These are phyloP conservation scores for Himalopsyche japonica DNA, from an alignment of 2,888 invertebrate species.

Conservation along the genomic window DNA sequence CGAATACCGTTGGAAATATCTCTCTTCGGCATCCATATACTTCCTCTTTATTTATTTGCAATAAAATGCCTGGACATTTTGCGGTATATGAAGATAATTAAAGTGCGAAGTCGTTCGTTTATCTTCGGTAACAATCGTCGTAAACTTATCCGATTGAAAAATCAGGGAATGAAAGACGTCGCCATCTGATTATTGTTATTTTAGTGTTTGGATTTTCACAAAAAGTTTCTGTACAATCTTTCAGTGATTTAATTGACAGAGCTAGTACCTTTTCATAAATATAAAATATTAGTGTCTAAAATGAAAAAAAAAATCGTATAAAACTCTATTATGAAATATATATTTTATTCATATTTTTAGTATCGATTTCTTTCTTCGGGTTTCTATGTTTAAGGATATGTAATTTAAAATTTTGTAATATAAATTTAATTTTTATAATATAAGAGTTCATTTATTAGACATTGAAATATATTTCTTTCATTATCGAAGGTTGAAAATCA, in stretches of 20 bases:
- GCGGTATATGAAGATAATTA: neutral
- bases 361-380: too few species aligned
- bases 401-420: too few species aligned
- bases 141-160: neutral
- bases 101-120: neutral
- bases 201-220: neutral
- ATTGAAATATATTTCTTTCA: too few species aligned
- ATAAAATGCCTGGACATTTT: neutral
- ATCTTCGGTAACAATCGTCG: neutral
- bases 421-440: too few species aligned
- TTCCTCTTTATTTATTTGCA: neutral
- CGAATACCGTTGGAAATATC: neutral
- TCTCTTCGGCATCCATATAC: neutral
- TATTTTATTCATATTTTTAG: too few species aligned
- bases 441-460: too few species aligned
- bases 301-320: too few species aligned
- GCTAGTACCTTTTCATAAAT: neutral
- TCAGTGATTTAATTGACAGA: neutral
- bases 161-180: neutral
- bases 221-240: neutral
- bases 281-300: too few species aligned
- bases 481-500: too few species aligned
- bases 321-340: too few species aligned
- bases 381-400: too few species aligned
- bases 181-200: neutral